Evolutionary conservation across 2,113 vertebrate genomes (phyloP).

Genomic region (Tetraodon nigroviridis): DNA sequence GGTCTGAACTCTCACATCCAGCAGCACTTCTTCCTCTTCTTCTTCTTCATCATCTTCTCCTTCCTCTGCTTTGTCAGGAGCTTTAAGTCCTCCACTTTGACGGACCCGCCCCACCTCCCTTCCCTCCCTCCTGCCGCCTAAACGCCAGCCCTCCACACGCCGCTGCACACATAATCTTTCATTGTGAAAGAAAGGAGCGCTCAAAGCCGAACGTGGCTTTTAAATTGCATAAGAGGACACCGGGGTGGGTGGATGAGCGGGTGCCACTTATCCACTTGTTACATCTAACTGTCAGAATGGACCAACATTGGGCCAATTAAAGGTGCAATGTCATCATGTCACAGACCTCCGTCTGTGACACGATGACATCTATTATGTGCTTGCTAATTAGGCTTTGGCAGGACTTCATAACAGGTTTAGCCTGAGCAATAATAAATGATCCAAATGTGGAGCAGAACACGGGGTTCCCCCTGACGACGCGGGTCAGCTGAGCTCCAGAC

Average conservation of each 20-base stretch:
- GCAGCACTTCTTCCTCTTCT: neutral
- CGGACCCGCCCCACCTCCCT: constrained; percentile 34
- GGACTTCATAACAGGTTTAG: constrained; percentile 12
- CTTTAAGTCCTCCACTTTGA: constrained; percentile 39
- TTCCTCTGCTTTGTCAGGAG: constrained; percentile 21
- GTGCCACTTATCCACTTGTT: neutral
- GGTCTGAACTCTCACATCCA: constrained; percentile 31
- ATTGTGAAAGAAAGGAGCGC: constrained; percentile 31
- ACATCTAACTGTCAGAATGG: no score
- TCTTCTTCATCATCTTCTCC: neutral
- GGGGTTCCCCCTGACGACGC: neutral
- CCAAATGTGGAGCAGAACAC: constrained; percentile 25
- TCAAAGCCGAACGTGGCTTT: constrained; percentile 22
- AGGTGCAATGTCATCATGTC: no score
- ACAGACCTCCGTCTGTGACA: neutral
- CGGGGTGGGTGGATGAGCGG: neutral
- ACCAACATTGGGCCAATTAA: no score
- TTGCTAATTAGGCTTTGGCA: neutral
- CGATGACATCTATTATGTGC: neutral
- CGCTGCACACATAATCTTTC: constrained; percentile 25
- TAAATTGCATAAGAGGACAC: constrained; percentile 47
- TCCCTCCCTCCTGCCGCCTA: neutral
- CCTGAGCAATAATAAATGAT: constrained; percentile 25
- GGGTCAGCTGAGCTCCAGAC: constrained; percentile 32
- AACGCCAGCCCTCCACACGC: constrained; percentile 1